Percentiles rank a stretch among this genome's conserved stretches.
Evolutionary conservation across 1,140 invertebrate species (phyloP).

Genomic region (Panulirus ornatus): DNA sequence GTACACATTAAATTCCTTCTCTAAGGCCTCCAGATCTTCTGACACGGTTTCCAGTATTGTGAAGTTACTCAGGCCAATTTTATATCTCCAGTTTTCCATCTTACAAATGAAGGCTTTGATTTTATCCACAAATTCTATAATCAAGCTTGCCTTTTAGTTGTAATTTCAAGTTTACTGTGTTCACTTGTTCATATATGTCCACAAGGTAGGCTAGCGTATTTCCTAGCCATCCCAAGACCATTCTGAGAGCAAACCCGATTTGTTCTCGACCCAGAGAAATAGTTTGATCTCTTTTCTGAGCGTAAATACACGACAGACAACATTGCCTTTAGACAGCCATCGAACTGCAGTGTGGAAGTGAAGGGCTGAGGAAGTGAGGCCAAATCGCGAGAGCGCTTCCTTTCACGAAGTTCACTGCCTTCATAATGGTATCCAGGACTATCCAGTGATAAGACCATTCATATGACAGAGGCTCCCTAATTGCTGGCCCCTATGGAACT

Average conservation of each 20-base stretch:
- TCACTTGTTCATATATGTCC: slow-evolving; percentile 52
- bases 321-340: slow-evolving; percentile 47
- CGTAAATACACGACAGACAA: slow-evolving; percentile 39
- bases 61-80: slow-evolving; percentile 43
- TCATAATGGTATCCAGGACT: slow-evolving; percentile 40
- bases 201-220: slow-evolving; percentile 59
- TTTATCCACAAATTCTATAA: slow-evolving; percentile 37
- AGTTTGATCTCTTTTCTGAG: slow-evolving; percentile 38
- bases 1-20: slow-evolving; percentile 20
- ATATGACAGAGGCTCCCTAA: too few species aligned
- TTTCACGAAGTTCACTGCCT: slow-evolving; percentile 16
- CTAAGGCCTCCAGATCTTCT: slow-evolving; percentile 22
- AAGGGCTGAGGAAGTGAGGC: slow-evolving; percentile 8
- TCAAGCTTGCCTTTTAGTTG: slow-evolving; percentile 41
- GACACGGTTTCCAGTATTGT: slow-evolving; percentile 53
- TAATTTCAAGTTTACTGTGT: slow-evolving; percentile 46
- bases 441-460: too few species aligned
- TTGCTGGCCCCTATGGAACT: too few species aligned
- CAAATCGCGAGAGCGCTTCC: slow-evolving; percentile 16
- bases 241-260: slow-evolving; percentile 28
- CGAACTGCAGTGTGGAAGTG: slow-evolving; percentile 27
- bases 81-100: slow-evolving; percentile 30
- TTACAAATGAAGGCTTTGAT: slow-evolving; percentile 41
- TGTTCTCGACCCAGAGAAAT: slow-evolving; percentile 15
- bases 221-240: slow-evolving; percentile 23